Conservation (phyloP, 2,888 invertebrate species). For the Camptogramma bilineatum region DNA sequence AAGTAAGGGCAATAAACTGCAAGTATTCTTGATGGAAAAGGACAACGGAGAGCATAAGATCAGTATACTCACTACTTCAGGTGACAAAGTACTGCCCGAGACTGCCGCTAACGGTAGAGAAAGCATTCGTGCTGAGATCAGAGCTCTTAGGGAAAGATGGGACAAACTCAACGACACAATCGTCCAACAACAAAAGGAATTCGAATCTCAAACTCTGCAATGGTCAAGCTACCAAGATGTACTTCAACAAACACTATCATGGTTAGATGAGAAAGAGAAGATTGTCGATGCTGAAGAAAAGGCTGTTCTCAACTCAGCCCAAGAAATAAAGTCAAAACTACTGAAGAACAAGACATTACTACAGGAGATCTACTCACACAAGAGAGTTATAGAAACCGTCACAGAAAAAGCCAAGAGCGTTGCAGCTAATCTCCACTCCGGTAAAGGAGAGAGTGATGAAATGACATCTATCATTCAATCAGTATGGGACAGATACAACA, state of each 20-base stretch:
- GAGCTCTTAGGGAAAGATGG: conserved; percentile 93
- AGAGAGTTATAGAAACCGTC: conserved; percentile 95
- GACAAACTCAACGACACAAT: conserved; percentile 94
- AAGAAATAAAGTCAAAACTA: conserved; percentile 93
- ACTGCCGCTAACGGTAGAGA: conserved; percentile 97
- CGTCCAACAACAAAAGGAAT: conserved; percentile 92
- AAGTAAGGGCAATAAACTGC: conserved; percentile 88
- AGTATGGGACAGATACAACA: conserved; percentile 91
- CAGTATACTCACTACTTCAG: conserved; percentile 89
- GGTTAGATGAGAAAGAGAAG: conserved; percentile 95
- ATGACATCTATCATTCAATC: conserved; percentile 89
- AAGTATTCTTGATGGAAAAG: conserved; percentile 90
- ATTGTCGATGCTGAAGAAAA: conserved; percentile 89
- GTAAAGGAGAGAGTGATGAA: conserved; percentile 85
- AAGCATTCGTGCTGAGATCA: conserved; percentile 93
- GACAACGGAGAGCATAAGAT: conserved; percentile 94
- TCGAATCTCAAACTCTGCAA: conserved; percentile 93
- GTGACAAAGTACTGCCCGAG: conserved; percentile 96
- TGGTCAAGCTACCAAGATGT: conserved; percentile 95
- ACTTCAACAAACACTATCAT: conserved; percentile 92
- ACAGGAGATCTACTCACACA: conserved; percentile 96
- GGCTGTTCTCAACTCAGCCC: conserved; percentile 90
- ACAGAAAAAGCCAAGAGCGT: conserved; percentile 94
- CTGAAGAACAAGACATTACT: conserved; percentile 93
- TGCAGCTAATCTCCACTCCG: conserved; percentile 84